Conservation (phyloP, 2,888 invertebrate species). For the Phaedon cochleariae region DNA sequence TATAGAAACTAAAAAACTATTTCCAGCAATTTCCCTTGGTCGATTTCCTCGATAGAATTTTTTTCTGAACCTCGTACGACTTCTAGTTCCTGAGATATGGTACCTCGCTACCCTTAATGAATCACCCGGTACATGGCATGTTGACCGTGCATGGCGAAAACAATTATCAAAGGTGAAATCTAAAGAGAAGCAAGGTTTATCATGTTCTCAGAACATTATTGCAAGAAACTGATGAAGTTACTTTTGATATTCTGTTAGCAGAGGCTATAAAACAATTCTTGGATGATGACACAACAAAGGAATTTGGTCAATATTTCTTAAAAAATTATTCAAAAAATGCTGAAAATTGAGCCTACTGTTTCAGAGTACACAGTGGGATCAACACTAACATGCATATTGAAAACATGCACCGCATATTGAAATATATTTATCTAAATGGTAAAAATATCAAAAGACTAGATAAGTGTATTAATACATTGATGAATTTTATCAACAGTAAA, state of each 20-base stretch:
- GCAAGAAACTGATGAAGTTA: slow-evolving; percentile 8
- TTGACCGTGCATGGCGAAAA: slow-evolving; percentile 17
- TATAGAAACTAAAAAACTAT: too few species aligned
- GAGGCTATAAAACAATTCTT: not conserved
- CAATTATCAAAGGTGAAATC: not conserved
- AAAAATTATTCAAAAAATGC: not conserved
- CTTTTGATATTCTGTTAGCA: not conserved
- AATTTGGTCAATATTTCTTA: slow-evolving; percentile 14
- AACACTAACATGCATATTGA: slow-evolving; percentile 26
- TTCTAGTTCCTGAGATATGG: too few species aligned
- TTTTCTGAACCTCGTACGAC: too few species aligned
- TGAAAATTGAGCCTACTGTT: slow-evolving; percentile 19
- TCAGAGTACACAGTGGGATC: slow-evolving; percentile 10
- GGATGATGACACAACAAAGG: not conserved
- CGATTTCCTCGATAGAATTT: too few species aligned
- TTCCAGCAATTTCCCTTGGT: too few species aligned
- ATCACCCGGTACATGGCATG: slow-evolving; percentile 20
- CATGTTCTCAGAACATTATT: slow-evolving; percentile 3
- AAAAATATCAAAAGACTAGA: slow-evolving; percentile 17
- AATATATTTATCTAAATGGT: slow-evolving; percentile 22
- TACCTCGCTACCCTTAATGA: too few species aligned
- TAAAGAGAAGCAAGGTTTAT: not conserved
- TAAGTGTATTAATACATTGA: not conserved
- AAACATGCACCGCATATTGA: slow-evolving; percentile 20
- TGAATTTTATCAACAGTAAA: too few species aligned